These are phyloP conservation scores for Varecia variegata DNA, from an alignment of 2,797 vertebrate species.

Conservation along the genomic window DNA sequence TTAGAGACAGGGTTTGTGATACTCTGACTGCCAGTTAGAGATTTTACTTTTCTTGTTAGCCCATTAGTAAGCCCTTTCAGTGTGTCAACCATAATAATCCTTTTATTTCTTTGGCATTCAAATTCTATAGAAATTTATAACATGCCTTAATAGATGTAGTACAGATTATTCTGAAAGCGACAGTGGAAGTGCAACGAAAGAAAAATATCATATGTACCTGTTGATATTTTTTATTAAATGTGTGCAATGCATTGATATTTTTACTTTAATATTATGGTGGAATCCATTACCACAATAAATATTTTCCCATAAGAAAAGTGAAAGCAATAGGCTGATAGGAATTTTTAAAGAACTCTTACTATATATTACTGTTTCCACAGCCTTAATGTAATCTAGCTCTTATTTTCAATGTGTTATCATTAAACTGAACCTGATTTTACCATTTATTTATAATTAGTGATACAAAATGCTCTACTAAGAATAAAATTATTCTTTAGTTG, in stretches of 20 bases:
- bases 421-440: conserved; percentile 23
- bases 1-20: no score
- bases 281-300: conserved; percentile 41
- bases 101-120: conserved; percentile 18
- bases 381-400: conserved; percentile 21
- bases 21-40: no score
- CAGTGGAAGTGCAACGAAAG: not conserved
- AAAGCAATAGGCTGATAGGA: conserved; percentile 17
- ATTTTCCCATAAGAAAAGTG: not conserved
- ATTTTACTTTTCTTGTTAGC: no score
- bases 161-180: not conserved
- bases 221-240: not conserved
- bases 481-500: conserved; percentile 46
- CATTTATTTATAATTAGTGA: conserved; percentile 40
- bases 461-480: conserved; percentile 18
- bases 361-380: not conserved
- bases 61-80: no score
- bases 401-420: not conserved
- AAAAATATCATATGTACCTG: not conserved
- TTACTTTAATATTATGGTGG: not conserved
- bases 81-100: not conserved
- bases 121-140: not conserved
- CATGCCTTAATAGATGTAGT: not conserved
- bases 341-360: conserved; percentile 13
- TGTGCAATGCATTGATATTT: not conserved